These are phyloP conservation scores for Intellagama lesueurii DNA, from an alignment of 2,797 vertebrate species.

Conservation along the genomic window DNA sequence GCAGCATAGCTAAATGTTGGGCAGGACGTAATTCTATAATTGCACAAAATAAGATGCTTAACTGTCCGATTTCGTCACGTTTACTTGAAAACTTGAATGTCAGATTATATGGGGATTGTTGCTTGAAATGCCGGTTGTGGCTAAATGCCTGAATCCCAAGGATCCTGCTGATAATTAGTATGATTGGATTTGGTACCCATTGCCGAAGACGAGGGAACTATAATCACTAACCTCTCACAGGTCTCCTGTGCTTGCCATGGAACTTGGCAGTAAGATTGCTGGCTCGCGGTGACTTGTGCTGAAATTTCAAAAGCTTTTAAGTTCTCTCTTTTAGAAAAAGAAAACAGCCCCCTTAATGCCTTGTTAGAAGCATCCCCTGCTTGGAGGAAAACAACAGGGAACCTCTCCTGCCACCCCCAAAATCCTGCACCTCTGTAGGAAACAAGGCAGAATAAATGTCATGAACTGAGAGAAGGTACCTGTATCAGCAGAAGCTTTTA, in stretches of 20 bases:
- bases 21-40: neutral
- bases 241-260: constrained; percentile 31
- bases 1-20: neutral
- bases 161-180: constrained; percentile 51
- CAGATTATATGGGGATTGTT: constrained; percentile 47
- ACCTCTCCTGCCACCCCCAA: no score
- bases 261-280: constrained; percentile 50
- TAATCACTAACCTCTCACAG: constrained; percentile 32
- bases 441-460: constrained; percentile 42
- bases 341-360: constrained; percentile 53
- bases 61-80: neutral
- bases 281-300: constrained; percentile 17
- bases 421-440: constrained; percentile 38
- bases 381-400: neutral
- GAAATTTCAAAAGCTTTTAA: constrained; percentile 46
- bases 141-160: constrained; percentile 48
- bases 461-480: constrained; percentile 16
- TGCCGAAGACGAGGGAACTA: constrained; percentile 52
- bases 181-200: constrained; percentile 49
- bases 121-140: constrained; percentile 43
- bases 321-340: constrained; percentile 27
- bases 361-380: constrained; percentile 44
- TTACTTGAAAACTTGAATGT: constrained; percentile 46
- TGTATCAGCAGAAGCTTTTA: neutral
- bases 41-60: constrained; percentile 27